Conservation (phyloP, 2,888 invertebrate species). For the Diaperis boleti region DNA sequence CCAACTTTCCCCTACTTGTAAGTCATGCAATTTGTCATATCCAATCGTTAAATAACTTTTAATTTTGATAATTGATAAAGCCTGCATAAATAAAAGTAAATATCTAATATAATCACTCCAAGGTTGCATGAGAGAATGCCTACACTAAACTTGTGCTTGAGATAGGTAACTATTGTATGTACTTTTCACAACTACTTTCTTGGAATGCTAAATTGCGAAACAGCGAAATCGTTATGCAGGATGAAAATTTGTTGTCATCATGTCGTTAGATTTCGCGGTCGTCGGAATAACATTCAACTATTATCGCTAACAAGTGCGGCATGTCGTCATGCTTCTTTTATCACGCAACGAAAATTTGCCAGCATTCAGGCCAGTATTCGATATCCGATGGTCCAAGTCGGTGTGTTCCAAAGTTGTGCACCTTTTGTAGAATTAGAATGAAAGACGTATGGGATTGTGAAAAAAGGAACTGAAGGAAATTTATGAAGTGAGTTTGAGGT, state of each 20-base stretch:
- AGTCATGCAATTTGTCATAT: slow-evolving; percentile 2
- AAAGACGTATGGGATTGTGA: no score
- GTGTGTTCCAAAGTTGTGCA: neutral
- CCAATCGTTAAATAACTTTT: neutral
- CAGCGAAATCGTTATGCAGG: neutral
- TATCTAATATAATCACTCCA: slow-evolving; percentile 11
- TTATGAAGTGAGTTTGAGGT: slow-evolving; percentile 2
- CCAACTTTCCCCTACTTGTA: neutral
- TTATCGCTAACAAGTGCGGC: slow-evolving; percentile 23
- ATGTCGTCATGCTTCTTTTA: slow-evolving; percentile 24
- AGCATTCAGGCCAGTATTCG: slow-evolving; percentile 27
- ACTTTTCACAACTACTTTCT: no score
- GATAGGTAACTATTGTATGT: no score
- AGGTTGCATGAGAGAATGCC: slow-evolving; percentile 1
- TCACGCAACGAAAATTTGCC: slow-evolving; percentile 22
- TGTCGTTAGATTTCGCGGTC: neutral
- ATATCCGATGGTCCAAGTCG: slow-evolving; percentile 9
- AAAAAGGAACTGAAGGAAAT: no score
- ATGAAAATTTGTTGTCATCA: neutral
- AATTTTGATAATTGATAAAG: neutral
- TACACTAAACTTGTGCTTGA: no score
- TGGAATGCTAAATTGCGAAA: no score
- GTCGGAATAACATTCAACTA: neutral
- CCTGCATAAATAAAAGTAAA: neutral
- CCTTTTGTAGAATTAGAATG: neutral